Evolutionary conservation across 2,113 vertebrate genomes (phyloP).

Genomic region (Trematocara variabile): DNA sequence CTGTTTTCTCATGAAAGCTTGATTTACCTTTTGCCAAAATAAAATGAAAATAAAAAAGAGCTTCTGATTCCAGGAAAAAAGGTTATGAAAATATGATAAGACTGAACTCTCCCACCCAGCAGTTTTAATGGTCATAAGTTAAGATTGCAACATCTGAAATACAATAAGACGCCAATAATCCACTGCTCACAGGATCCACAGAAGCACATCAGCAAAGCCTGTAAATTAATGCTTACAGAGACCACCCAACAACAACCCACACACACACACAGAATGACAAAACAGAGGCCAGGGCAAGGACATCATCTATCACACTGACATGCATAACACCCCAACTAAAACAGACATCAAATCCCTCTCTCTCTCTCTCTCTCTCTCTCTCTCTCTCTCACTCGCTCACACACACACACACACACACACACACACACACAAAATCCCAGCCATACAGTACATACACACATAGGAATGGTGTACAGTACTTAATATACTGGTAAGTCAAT

Average conservation of each 20-base stretch:
- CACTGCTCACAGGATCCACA: not conserved
- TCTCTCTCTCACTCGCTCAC: not conserved
- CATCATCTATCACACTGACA: constrained; percentile 46
- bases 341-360: not conserved
- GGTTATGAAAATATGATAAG: not conserved
- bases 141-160: not conserved
- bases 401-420: not conserved
- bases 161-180: constrained; percentile 12
- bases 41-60: not conserved
- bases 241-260: not conserved
- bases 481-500: not conserved
- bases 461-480: not conserved
- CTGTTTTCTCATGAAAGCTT: not conserved
- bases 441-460: not conserved
- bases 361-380: rapidly evolving
- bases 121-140: not conserved
- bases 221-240: constrained; percentile 12
- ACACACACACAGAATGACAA: not conserved
- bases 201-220: not conserved
- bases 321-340: not conserved
- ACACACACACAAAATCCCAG: not conserved
- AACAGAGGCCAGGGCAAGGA: constrained; percentile 34
- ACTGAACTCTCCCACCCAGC: not conserved
- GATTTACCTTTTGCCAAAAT: not conserved
- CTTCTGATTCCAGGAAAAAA: not conserved